Conservation (phyloP, 2,888 invertebrate species). For the Leucoptera coffeella region DNA sequence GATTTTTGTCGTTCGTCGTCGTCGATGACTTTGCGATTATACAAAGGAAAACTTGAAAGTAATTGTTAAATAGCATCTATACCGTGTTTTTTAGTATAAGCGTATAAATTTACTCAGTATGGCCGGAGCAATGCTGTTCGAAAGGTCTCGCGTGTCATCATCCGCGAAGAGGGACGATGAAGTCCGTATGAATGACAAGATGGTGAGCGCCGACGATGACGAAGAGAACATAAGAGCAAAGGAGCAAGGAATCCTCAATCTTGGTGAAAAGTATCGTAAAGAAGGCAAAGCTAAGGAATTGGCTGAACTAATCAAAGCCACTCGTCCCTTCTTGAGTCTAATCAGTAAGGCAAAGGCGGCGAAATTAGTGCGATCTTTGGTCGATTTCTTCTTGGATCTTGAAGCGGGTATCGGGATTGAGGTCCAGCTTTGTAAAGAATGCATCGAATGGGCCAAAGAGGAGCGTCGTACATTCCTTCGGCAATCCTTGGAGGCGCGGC, state of each 20-base stretch:
- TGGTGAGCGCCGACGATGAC: slow-evolving; percentile 76
- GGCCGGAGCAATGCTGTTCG: slow-evolving; percentile 89
- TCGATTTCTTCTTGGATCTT: slow-evolving; percentile 95
- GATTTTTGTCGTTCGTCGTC: too few species aligned
- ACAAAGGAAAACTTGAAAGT: slow-evolving; percentile 42
- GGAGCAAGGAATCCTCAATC: slow-evolving; percentile 89
- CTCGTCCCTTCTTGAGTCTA: slow-evolving; percentile 88
- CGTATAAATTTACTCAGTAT: slow-evolving; percentile 56
- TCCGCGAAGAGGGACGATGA: slow-evolving; percentile 70
- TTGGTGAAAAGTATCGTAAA: slow-evolving; percentile 88
- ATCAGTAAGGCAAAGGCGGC: slow-evolving; percentile 99
- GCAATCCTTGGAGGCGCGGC: slow-evolving; percentile 90
- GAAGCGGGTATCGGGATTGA: slow-evolving; percentile 95
- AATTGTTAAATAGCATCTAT: slow-evolving; percentile 31
- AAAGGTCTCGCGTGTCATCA: slow-evolving; percentile 73
- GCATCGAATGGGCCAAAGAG: slow-evolving; percentile 99
- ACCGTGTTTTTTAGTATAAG: slow-evolving; percentile 33
- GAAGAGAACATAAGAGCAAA: slow-evolving; percentile 87
- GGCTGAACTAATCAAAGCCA: slow-evolving; percentile 88
- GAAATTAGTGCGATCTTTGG: slow-evolving; percentile 91
- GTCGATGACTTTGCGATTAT: slow-evolving; percentile 53
- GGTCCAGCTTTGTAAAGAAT: slow-evolving; percentile 90
- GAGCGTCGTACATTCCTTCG: slow-evolving; percentile 95
- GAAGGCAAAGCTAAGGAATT: slow-evolving; percentile 90
- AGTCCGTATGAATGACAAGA: slow-evolving; percentile 67